phyloP scores from a whole-genome alignment of 92 coral and sea anemone genomes.

The Nematostella vectensis region DNA sequence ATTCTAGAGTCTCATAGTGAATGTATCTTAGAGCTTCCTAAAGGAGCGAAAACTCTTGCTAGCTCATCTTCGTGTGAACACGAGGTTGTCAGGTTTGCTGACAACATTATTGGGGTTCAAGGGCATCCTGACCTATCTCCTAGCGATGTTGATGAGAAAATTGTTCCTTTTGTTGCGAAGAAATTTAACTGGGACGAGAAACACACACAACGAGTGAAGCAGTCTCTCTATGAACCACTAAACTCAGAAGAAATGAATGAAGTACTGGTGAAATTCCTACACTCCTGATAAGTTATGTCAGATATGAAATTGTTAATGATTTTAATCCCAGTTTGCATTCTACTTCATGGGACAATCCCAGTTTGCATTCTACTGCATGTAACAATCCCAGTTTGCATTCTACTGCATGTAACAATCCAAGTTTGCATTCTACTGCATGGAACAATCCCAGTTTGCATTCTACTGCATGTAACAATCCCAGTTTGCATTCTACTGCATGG shows the following conservation, averaged over 20 bases:
- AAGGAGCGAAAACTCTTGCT: constrained; percentile 43
- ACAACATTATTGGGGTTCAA: constrained; percentile 51
- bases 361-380: too few species aligned
- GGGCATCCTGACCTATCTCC: constrained; percentile 58
- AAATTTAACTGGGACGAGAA: constrained; percentile 5
- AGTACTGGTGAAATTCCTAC: constrained; percentile 15
- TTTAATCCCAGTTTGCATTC: too few species aligned
- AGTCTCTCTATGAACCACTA: constrained; percentile 12
- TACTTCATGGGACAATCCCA: too few species aligned
- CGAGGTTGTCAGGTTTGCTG: constrained; percentile 46
- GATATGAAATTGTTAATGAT: too few species aligned
- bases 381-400: too few species aligned
- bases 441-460: too few species aligned
- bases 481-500: too few species aligned
- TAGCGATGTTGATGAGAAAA: constrained; percentile 30
- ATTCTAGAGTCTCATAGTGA: constrained; percentile 33
- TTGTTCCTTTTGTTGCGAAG: constrained; percentile 22
- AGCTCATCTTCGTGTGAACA: constrained; percentile 50
- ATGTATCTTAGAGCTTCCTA: constrained; percentile 34
- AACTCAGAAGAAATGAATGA: constrained; percentile 18
- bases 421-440: too few species aligned
- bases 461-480: too few species aligned
- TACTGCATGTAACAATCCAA: too few species aligned
- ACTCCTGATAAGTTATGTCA: not conserved
- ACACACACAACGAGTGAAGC: constrained; percentile 1